Conservation (phyloP, 2,113 vertebrate species). For the Podarcis raffonei region DNA sequence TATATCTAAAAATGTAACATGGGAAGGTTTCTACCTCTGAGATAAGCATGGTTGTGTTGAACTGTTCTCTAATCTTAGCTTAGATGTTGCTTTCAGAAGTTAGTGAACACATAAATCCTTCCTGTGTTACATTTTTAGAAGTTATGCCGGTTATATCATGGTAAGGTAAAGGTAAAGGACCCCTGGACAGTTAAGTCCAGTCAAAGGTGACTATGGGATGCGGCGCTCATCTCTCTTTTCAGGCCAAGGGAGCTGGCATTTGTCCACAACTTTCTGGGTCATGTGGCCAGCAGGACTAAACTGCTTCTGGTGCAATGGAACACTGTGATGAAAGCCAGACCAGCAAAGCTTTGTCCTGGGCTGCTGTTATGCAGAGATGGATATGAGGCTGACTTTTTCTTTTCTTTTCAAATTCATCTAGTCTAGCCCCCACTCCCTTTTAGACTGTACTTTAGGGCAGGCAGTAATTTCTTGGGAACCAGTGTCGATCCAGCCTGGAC, state of each 20-base stretch:
- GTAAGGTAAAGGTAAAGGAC: no score
- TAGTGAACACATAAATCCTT: not conserved
- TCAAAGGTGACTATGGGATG: no score
- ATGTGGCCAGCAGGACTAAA: no score
- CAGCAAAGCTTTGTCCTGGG: not conserved
- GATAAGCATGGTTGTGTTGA: not conserved
- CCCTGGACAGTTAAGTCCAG: no score
- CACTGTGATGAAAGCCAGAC: not conserved
- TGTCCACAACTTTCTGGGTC: no score
- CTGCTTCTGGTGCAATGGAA: no score
- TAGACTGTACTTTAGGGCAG: not conserved
- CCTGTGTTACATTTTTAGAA: not conserved
- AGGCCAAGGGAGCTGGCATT: no score
- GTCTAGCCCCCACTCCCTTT: not conserved
- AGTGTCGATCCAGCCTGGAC: not conserved
- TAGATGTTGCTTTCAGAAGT: not conserved
- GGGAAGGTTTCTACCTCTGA: not conserved
- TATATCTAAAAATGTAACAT: not conserved
- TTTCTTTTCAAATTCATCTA: not conserved
- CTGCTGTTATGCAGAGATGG: not conserved
- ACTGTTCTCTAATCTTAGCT: not conserved
- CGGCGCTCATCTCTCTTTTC: no score
- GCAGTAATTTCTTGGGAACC: not conserved
- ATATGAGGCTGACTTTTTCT: not conserved
- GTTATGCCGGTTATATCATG: not conserved